Evolutionary conservation across 1,140 invertebrate genomes (phyloP), one percentile per base, ranked within the genome.

Genomic region (Drosophila equinoxialis): DNA sequence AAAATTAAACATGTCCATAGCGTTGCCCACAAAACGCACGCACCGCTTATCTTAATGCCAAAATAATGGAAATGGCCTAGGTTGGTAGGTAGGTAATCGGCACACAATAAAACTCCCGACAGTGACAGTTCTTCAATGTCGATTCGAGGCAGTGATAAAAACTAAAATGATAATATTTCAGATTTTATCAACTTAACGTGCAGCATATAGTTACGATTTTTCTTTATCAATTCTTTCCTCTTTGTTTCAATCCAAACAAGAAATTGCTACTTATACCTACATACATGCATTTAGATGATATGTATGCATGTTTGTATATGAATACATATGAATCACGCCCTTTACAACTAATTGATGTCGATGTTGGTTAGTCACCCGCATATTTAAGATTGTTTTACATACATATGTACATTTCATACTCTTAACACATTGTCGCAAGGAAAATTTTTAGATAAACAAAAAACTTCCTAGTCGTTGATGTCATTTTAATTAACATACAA

Each of bases 31-130:
- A 70, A 63, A 85, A 87, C 83, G 83, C 83, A 87, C 83, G 83
- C 83, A 87, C 57, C 60, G 60, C 42, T 87, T 87, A 87, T 87
- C 83, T 66, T 84, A 89, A 87, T 71, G 64, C 77, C 74, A 51
- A 51, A 51, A 23, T 51, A 51, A 51, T 51, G 45, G 45, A 51
- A 51, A 51, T 51, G 45, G 17, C 17, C 8, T 51, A 23, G 45
- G 45, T n/a, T 1, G 64, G 51, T n/a, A 23, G 41, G 41, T 39
- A 13, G 37, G 45, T 51, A 51, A 51, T 23, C 45, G 17, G 17
- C 17, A 39, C 37, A 39, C 37, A 65, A 57, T 64, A 72, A 60
- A 74, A 78, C 48, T 59, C 68, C 64, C 60, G 51, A 58, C 67
- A 33, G 8, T 26, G 23, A 35, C 33, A 57, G 23, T 35, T 71